These are phyloP conservation scores for Archivesica marissinica DNA, from an alignment of 1,140 invertebrate species.

Conservation along the genomic window DNA sequence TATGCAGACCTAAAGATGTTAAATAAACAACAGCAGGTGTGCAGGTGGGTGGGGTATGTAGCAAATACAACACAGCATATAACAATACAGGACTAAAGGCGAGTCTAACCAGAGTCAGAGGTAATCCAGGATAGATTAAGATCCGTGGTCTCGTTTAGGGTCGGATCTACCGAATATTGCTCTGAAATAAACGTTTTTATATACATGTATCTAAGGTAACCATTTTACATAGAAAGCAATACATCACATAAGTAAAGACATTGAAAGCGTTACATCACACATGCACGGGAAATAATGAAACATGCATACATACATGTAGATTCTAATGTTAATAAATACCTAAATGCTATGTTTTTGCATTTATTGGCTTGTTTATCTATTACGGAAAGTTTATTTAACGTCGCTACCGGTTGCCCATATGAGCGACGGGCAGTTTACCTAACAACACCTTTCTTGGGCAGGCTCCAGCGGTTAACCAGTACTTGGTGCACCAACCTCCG, in stretches of 20 bases:
- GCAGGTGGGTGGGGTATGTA: not conserved
- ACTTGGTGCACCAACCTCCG: too few species aligned
- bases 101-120: constrained; percentile 54
- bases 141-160: constrained; percentile 59
- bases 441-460: too few species aligned
- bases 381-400: too few species aligned
- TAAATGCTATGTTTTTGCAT: too few species aligned
- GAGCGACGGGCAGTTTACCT: too few species aligned
- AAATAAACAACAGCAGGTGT: constrained; percentile 11
- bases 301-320: not conserved
- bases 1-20: not conserved
- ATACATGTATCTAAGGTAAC: too few species aligned
- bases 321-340: constrained; percentile 1
- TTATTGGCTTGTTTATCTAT: too few species aligned
- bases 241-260: too few species aligned
- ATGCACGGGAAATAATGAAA: not conserved
- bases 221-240: too few species aligned
- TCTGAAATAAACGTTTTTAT: constrained; percentile 45
- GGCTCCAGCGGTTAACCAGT: too few species aligned
- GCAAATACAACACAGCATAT: constrained; percentile 28
- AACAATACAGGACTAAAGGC: constrained; percentile 2
- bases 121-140: constrained; percentile 60
- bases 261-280: not conserved
- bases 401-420: too few species aligned
- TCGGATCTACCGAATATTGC: constrained; percentile 48